Evolutionary conservation across 2,888 invertebrate species (phyloP), one percentile per base, ranked within the genome.

Genomic region (Lacanobia oleracea): DNA sequence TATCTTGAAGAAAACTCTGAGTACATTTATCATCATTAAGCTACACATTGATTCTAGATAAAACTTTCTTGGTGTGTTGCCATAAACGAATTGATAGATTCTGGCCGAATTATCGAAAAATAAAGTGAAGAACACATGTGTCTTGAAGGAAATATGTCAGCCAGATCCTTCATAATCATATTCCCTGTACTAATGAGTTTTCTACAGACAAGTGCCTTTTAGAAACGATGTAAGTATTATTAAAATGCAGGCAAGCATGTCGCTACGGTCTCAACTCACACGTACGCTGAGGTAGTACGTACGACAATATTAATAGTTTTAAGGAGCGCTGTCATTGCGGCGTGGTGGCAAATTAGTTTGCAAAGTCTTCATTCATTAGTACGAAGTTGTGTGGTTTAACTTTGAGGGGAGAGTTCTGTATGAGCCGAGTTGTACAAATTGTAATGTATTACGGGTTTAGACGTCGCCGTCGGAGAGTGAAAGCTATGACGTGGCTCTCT

Each of bases 351-450:
- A 93, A 93, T 93, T 92, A 92, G 90, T 93, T 91, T 77, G 87
- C 84, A 83, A 92, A 93, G 91, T 91, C 91, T 91, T 91, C 90
- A 92, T 93, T 92, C 90, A 92, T 92, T 93, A 92, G 87, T 85
- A 82, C 86, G 83, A 90, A 91, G 89, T 92, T 90, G 87, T 87
- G 88, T 87, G 90, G 90, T 85, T 87, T 87, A 90, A 92, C 87
- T 92, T 91, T 87, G 88, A 86, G 86, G 85, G 82, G 78, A 72
- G 76, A 78, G 74, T 81, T 83, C 81, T 83, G 77, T 85, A 83
- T 86, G 84, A 81, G 75, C 72, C 64, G 80, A 86, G 86, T 88
- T 86, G 80, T 86, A 86, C 86, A 84, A 85, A 88, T 88, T 89
- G 88, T 88, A 86, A 89, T 88, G 88, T 88, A 86, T 85, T 84